phyloP scores from a whole-genome alignment of 2,797 vertebrate genomes.

The Tapirus indicus region DNA sequence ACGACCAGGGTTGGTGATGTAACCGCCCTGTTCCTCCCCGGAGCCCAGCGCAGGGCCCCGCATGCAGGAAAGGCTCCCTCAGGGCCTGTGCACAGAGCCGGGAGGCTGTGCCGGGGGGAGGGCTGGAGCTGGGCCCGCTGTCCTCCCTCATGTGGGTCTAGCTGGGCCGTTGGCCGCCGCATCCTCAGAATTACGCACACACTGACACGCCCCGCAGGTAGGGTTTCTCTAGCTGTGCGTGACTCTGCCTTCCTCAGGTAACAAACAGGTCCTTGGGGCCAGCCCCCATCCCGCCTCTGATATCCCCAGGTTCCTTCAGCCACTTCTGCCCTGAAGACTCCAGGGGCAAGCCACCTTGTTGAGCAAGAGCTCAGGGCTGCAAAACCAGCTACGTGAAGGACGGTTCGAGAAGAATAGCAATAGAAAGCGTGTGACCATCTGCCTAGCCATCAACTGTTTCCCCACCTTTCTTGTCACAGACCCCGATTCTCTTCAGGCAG shows the following conservation, averaged over 20 bases:
- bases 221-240: not conserved
- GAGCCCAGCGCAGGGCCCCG: not conserved
- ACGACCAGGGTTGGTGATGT: not conserved
- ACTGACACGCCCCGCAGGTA: rapidly evolving
- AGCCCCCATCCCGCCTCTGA: not conserved
- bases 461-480: not conserved
- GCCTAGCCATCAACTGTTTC: not conserved
- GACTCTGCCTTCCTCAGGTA: not conserved
- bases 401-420: not conserved
- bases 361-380: not conserved
- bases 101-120: rapidly evolving
- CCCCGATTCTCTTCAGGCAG: not conserved
- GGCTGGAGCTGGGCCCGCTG: rapidly evolving
- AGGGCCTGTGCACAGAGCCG: too few species aligned
- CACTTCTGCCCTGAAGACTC: not conserved
- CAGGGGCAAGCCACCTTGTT: not conserved
- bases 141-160: not conserved
- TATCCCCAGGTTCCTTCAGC: not conserved
- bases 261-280: not conserved
- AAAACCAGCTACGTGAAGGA: not conserved
- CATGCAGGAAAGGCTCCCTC: not conserved
- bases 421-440: rapidly evolving
- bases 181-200: rapidly evolving
- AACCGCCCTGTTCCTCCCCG: rapidly evolving
- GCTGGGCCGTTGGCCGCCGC: rapidly evolving